Conservation (phyloP, 2,888 invertebrate species). For the Thymelicus sylvestris region DNA sequence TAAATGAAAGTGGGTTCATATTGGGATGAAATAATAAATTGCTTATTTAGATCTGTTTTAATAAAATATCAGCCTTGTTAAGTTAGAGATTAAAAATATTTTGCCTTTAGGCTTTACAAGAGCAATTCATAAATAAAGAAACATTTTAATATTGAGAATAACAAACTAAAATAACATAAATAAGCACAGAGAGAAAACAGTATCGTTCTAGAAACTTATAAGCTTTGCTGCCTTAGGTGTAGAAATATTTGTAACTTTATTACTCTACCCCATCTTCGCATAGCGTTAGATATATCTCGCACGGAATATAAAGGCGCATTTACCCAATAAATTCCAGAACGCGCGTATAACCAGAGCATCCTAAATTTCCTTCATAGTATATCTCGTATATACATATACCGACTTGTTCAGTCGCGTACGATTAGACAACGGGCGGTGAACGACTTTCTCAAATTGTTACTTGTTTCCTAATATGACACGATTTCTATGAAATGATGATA, state of each 20-base stretch:
- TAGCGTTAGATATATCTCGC: conserved; percentile 15
- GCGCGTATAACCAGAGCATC: conserved; percentile 19
- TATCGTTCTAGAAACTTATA: not conserved
- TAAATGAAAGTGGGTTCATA: conserved; percentile 13
- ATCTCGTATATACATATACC: conserved; percentile 15
- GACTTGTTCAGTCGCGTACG: conserved; percentile 13
- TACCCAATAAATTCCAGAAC: conserved; percentile 18
- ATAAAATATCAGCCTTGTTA: not conserved
- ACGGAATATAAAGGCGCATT: conserved; percentile 16
- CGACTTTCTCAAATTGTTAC: not conserved
- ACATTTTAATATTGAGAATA: too few species aligned
- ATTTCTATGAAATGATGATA: not conserved
- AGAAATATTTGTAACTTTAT: conserved; percentile 18
- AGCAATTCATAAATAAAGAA: too few species aligned
- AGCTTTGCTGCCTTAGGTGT: conserved; percentile 6
- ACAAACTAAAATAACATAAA: not conserved
- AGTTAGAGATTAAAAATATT: not conserved
- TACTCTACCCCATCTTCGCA: conserved; percentile 12
- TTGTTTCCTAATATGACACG: not conserved
- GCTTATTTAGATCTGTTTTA: not conserved
- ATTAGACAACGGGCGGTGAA: conserved; percentile 1
- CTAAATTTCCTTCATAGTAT: conserved; percentile 14
- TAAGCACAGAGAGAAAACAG: not conserved
- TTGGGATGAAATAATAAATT: not conserved
- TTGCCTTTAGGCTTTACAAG: too few species aligned